A percentile compares a stretch with the other conserved stretches of the same genome.
phyloP scores from a whole-genome alignment of 2,888 invertebrate genomes.

The Pharmacophagus antenor region DNA sequence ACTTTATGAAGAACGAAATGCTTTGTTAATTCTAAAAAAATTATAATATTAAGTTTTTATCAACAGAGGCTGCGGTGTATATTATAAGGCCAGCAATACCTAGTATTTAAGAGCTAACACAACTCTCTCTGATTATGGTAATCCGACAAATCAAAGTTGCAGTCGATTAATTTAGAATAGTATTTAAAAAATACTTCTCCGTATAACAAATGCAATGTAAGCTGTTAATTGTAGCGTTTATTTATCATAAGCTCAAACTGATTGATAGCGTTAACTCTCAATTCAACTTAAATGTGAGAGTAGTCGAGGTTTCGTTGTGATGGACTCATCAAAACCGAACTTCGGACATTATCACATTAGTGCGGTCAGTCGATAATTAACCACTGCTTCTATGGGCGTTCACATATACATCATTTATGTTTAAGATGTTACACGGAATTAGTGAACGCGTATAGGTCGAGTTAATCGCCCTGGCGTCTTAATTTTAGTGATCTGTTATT shows the following conservation, averaged over 20 bases:
- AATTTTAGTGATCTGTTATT: constrained; percentile 64
- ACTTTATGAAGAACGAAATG: too few relatives aligned
- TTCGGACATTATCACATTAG: constrained; percentile 72
- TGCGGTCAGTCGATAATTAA: constrained; percentile 68
- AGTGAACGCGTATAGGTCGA: constrained; percentile 47
- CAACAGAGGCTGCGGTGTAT: too few relatives aligned
- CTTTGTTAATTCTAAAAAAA: too few relatives aligned
- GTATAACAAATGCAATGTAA: background rate
- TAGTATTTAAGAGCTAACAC: too few relatives aligned
- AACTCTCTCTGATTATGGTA: too few relatives aligned
- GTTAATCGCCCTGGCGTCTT: constrained; percentile 60
- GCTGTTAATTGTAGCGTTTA: background rate
- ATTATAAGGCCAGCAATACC: too few relatives aligned
- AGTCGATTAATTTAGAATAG: too few relatives aligned
- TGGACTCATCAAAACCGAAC: constrained; percentile 73
- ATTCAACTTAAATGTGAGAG: constrained; percentile 40
- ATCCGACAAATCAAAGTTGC: too few relatives aligned
- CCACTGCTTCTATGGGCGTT: constrained; percentile 67
- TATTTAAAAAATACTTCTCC: background rate
- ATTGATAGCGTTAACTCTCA: constrained; percentile 48
- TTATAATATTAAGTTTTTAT: too few relatives aligned
- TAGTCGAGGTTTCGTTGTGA: constrained; percentile 46
- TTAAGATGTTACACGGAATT: constrained; percentile 72
- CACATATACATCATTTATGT: constrained; percentile 74
- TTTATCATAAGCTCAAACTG: background rate